phyloP scores from a whole-genome alignment of 2,888 invertebrate species.

The Acanthosepion pharaonis region DNA sequence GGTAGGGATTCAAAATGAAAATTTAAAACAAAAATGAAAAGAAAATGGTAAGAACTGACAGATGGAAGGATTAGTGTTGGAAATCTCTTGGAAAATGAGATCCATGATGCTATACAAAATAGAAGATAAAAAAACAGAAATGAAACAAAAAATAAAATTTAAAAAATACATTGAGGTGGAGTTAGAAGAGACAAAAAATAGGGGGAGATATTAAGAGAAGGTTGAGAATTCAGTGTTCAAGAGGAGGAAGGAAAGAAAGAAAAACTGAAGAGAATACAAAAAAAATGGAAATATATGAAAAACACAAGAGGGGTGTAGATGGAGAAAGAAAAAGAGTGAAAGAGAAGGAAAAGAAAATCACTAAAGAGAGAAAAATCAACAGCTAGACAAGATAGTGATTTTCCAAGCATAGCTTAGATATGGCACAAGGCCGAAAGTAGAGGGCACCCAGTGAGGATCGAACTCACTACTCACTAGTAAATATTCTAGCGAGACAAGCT shows the following conservation, averaged over 20 bases:
- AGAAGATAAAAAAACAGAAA: too few species aligned
- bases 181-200: background rate
- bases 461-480: too few species aligned
- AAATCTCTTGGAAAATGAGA: background rate
- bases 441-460: too few species aligned
- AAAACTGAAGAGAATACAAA: background rate
- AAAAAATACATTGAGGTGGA: too few species aligned
- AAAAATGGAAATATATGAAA: background rate
- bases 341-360: background rate
- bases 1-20: background rate
- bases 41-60: background rate
- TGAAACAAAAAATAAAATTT: too few species aligned
- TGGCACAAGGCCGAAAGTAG: too few species aligned
- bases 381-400: background rate
- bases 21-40: background rate
- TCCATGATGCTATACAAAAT: background rate
- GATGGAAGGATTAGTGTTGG: background rate
- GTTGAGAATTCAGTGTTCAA: background rate
- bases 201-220: background rate
- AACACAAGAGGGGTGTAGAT: background rate
- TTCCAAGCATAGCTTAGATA: too few species aligned
- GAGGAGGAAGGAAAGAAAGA: background rate
- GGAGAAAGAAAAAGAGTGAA: background rate
- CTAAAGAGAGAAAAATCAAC: background rate
- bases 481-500: too few species aligned